These are phyloP conservation scores for Phyllotreta striolata DNA, from an alignment of 2,888 invertebrate species.

Conservation along the genomic window DNA sequence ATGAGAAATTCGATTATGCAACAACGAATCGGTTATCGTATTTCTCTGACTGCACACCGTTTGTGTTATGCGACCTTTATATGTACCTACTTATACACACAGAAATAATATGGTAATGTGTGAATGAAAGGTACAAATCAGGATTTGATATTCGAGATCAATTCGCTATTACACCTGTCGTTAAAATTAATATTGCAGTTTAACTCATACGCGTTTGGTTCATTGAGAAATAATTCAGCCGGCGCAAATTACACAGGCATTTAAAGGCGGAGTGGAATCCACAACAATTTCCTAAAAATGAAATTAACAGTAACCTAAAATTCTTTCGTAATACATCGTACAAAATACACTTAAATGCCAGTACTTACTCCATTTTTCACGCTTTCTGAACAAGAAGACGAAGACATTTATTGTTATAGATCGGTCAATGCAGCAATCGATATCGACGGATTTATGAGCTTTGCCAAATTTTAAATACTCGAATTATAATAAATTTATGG, in stretches of 20 bases:
- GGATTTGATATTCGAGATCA: conserved; percentile 11
- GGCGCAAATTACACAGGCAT: no score
- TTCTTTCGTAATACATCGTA: conserved; percentile 12
- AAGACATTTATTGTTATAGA: conserved; percentile 15
- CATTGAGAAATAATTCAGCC: no score
- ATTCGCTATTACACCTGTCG: no score
- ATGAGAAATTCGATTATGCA: conserved; percentile 13
- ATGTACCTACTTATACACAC: no score
- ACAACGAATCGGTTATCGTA: neutral
- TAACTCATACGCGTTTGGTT: no score
- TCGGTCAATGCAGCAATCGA: neutral
- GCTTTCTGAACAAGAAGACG: conserved; percentile 34
- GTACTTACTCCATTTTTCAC: conserved; percentile 33
- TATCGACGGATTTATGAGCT: neutral
- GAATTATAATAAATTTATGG: neutral
- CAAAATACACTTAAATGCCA: neutral
- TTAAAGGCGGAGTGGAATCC: no score
- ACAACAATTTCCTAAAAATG: no score
- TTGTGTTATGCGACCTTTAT: conserved; percentile 11
- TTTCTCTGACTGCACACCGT: neutral
- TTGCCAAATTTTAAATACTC: conserved; percentile 16
- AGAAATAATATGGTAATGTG: conserved; percentile 11
- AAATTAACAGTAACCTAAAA: no score
- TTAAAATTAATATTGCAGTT: no score
- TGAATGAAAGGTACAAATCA: conserved; percentile 2